Percentiles rank a stretch among this genome's conserved stretches.
Evolutionary conservation across 2,888 invertebrate genomes (phyloP).

Genomic region (Acanthacorydalis orientalis): DNA sequence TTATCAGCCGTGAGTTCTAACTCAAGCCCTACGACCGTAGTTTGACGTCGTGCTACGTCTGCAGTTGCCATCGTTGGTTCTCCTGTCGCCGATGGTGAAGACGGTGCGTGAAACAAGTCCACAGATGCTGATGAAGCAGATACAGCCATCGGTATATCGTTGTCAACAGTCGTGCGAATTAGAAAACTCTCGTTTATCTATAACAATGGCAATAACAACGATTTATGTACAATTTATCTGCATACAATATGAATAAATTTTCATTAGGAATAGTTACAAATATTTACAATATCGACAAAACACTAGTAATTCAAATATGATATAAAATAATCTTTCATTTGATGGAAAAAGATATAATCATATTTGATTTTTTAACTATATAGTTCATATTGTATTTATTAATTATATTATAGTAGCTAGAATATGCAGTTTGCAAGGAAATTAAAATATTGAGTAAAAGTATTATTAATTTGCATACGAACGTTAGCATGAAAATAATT

Average conservation of each 20-base stretch:
- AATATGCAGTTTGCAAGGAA: too few species aligned
- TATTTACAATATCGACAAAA: too few species aligned
- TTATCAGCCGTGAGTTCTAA: conserved; percentile 43
- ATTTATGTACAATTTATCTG: not conserved
- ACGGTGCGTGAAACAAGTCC: not conserved
- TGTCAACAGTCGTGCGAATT: conserved; percentile 10
- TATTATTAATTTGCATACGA: too few species aligned
- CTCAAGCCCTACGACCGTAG: conserved; percentile 28
- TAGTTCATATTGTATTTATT: too few species aligned
- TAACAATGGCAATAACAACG: conserved; percentile 10
- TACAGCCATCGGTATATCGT: conserved; percentile 1
- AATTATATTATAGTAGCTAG: too few species aligned
- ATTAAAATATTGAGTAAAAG: too few species aligned
- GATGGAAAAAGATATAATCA: too few species aligned
- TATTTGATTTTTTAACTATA: too few species aligned
- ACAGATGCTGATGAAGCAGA: not conserved
- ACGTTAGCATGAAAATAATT: too few species aligned
- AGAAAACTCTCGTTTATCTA: conserved; percentile 18
- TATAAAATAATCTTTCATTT: too few species aligned
- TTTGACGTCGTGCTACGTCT: conserved; percentile 11
- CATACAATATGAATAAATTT: not conserved
- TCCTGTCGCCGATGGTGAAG: not conserved
- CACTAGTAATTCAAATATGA: too few species aligned
- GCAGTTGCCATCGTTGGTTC: not conserved
- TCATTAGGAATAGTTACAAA: not conserved